Conservation (phyloP, 30 jellyfish, hydroid and myxozoan genomes). For the Aurelia coerulea region DNA sequence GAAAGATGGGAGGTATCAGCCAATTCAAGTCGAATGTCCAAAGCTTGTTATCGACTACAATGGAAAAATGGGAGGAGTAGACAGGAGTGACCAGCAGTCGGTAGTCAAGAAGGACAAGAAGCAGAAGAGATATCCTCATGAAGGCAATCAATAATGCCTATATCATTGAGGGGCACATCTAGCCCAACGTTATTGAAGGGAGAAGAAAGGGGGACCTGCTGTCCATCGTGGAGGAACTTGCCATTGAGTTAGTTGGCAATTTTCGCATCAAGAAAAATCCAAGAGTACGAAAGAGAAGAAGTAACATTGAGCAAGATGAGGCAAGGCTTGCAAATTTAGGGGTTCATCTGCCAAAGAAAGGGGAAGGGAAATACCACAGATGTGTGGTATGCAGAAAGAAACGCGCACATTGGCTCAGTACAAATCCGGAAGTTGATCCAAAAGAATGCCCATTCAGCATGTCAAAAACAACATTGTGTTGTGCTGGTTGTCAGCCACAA, state of each 20-base stretch:
- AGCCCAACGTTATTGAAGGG: constrained; percentile 26
- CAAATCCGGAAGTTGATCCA: no score
- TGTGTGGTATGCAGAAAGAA: background rate
- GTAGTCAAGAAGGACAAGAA: constrained; percentile 23
- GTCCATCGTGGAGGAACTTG: constrained; percentile 24
- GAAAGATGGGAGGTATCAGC: no score
- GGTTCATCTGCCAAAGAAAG: constrained; percentile 28
- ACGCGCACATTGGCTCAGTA: no score
- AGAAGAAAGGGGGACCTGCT: constrained; percentile 14
- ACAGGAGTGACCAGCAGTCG: constrained; percentile 26
- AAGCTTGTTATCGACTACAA: constrained; percentile 63
- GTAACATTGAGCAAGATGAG: background rate
- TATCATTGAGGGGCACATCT: constrained; percentile 12
- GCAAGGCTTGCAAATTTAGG: constrained; percentile 20
- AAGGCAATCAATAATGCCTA: constrained; percentile 23
- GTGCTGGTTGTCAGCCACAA: no score
- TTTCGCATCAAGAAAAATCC: constrained; percentile 5
- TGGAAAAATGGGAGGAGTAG: background rate
- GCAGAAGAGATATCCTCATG: constrained; percentile 21
- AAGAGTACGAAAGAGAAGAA: constrained; percentile 7
- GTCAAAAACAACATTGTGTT: no score
- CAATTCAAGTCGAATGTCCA: constrained; percentile 24
- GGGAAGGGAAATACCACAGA: constrained; percentile 30
- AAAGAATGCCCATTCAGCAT: no score
- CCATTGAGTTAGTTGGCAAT: constrained; percentile 22